Evolutionary conservation across 2,797 vertebrate genomes (phyloP), one percentile per base, ranked within the genome.

Genomic region (Pseudocheirus occidentalis): DNA sequence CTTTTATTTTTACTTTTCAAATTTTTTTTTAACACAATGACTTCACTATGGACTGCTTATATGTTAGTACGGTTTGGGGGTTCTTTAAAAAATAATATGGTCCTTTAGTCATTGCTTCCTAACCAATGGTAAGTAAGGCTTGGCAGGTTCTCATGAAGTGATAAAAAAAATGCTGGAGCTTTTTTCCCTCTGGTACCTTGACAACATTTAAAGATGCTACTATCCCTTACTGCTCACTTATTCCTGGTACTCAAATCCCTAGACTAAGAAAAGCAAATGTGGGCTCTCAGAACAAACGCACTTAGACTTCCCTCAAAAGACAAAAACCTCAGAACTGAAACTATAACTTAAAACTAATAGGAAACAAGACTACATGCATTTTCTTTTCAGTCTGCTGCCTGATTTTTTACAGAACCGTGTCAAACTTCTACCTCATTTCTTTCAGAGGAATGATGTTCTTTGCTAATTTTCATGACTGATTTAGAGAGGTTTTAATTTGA

Each of bases 1-100:
- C 55, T 95, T 97, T 73, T 90, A 96, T 95, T 90, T 87, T 56
- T 93, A 14, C 87, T 16, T 55, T 55, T 90, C 28, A 54, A 54
- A 4, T 21, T 54, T 55, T 29, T 31, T 95, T 95, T 55, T 40
- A 40, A 24, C 6, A 93, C 92, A 93, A 91, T 62, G 58, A 95
- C 58, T 95, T 96, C 93, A 55, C 94, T 96, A 94, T 55, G 46
- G 92, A 90, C 94, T 10, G 52, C 16, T 31, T 1, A 81, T 59
- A 24, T 90, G 55, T 90, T 50, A 18, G 91, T 55, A 81, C 93
- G 31, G 93, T 34, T 96, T 92, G 90, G 13, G 9, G 40, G 0
- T 52, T 62, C 87, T 28, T 18, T 24, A 81, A 40, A 81, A 24
- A 40, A 9, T 18, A 62, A 40, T 50, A 28, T 1, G n/a, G 54